A percentile compares a stretch with the other conserved stretches of the same genome.
Evolutionary conservation across 2,113 vertebrate genomes (phyloP).

Genomic region (Vimba vimba): DNA sequence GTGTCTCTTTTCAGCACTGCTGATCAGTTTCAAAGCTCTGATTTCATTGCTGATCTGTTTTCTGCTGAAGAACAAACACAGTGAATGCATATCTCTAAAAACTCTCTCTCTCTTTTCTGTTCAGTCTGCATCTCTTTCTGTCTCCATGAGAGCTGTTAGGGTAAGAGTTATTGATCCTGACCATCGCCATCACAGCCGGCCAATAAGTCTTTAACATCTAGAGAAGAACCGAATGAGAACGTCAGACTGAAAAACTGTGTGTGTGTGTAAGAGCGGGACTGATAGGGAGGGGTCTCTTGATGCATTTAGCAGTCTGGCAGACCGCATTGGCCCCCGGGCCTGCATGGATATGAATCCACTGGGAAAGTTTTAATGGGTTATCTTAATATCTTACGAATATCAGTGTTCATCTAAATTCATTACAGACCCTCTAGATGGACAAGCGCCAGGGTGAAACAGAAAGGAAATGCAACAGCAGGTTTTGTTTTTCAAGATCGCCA

Average conservation of each 20-base stretch:
- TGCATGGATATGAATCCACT: constrained; percentile 25
- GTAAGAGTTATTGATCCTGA: constrained; percentile 48
- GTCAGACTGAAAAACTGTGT: background rate
- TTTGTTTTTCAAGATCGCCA: constrained; percentile 8
- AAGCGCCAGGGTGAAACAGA: constrained; percentile 10
- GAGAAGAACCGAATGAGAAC: constrained; percentile 25
- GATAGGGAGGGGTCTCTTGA: constrained; percentile 18
- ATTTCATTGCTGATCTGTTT: constrained; percentile 41
- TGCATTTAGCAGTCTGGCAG: background rate
- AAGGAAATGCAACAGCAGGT: background rate
- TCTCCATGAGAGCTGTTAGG: constrained; percentile 19
- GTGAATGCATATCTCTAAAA: constrained; percentile 39
- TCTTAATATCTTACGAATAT: constrained; percentile 35
- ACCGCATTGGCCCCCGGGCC: background rate
- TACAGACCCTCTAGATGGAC: constrained; percentile 3
- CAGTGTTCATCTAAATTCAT: constrained; percentile 44
- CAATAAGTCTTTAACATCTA: constrained; percentile 32
- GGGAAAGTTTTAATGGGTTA: constrained; percentile 18
- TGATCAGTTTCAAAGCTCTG: constrained; percentile 29
- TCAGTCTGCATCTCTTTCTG: constrained; percentile 19
- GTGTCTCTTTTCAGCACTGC: background rate
- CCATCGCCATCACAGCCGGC: background rate
- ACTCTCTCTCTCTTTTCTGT: constrained; percentile 14
- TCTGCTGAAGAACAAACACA: constrained; percentile 22
- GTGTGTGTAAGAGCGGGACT: background rate